Percentiles rank a stretch among this genome's conserved stretches.
Conservation (phyloP, 1,140 invertebrate genomes). For the Drosophila leontia region DNA sequence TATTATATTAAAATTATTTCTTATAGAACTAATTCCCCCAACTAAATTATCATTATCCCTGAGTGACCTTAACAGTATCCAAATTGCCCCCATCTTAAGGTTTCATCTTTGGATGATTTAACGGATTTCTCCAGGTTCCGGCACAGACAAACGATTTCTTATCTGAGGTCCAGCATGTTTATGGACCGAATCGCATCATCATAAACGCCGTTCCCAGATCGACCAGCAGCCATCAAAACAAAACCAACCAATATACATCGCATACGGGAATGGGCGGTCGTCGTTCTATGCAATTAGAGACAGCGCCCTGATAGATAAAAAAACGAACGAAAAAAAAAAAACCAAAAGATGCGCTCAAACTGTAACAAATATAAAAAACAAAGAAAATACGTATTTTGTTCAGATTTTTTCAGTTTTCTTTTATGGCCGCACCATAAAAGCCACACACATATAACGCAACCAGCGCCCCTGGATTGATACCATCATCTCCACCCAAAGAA, state of each 20-base stretch:
- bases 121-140: conserved; percentile 4
- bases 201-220: conserved; percentile 39
- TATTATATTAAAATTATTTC: background rate
- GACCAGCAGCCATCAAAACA: conserved; percentile 45
- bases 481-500: conserved; percentile 62
- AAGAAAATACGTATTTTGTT: conserved; percentile 55
- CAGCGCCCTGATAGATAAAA: conserved; percentile 61
- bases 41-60: no score
- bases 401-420: conserved; percentile 50
- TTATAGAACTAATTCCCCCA: no score
- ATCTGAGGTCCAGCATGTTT: conserved; percentile 26
- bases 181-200: conserved; percentile 43
- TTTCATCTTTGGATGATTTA: background rate
- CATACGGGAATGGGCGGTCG: conserved; percentile 23
- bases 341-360: conserved; percentile 57
- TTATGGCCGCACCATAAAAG: conserved; percentile 70
- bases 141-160: background rate
- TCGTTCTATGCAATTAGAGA: conserved; percentile 67
- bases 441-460: conserved; percentile 62
- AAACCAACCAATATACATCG: conserved; percentile 45
- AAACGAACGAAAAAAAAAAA: conserved; percentile 14
- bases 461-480: conserved; percentile 64
- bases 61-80: background rate
- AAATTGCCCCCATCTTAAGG: background rate
- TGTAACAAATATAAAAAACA: conserved; percentile 72